Percentiles rank a stretch among this genome's conserved stretches.
These are phyloP conservation scores for Drosophila eugracilis DNA, from an alignment of 1,140 invertebrate genomes.

Conservation along the genomic window DNA sequence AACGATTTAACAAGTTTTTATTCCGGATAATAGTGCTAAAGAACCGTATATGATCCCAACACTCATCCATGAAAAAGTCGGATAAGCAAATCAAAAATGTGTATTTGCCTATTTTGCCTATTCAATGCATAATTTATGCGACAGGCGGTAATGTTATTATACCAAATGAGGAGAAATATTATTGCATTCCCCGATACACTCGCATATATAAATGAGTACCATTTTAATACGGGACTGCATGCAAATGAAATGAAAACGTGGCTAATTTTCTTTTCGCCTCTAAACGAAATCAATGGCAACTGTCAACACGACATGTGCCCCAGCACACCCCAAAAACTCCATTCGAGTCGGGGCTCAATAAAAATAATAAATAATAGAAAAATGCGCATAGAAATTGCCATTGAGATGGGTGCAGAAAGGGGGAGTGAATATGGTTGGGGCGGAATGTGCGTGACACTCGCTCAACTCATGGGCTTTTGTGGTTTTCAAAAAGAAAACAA, in stretches of 20 bases:
- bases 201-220: slow-evolving; percentile 39
- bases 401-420: slow-evolving; percentile 4
- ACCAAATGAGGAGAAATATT: slow-evolving; percentile 44
- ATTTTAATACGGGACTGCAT: slow-evolving; percentile 69
- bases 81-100: slow-evolving; percentile 19
- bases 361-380: slow-evolving; percentile 80
- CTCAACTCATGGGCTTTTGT: slow-evolving; percentile 52
- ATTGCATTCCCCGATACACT: slow-evolving; percentile 30
- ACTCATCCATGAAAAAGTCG: not conserved
- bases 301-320: slow-evolving; percentile 57
- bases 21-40: not conserved
- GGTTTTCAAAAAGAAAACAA: slow-evolving; percentile 3
- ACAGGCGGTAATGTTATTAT: slow-evolving; percentile 51
- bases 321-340: slow-evolving; percentile 1
- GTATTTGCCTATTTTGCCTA: slow-evolving; percentile 12
- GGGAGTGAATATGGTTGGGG: not conserved
- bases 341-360: slow-evolving; percentile 36
- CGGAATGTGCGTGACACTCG: slow-evolving; percentile 70
- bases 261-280: slow-evolving; percentile 63
- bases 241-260: slow-evolving; percentile 66
- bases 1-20: not conserved
- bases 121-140: slow-evolving; percentile 45
- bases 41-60: not conserved
- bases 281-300: slow-evolving; percentile 69
- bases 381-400: slow-evolving; percentile 73